Percentiles rank a stretch among this genome's conserved stretches.
These are phyloP conservation scores for Drosophila recens DNA, from an alignment of 2,888 invertebrate species.

Conservation along the genomic window DNA sequence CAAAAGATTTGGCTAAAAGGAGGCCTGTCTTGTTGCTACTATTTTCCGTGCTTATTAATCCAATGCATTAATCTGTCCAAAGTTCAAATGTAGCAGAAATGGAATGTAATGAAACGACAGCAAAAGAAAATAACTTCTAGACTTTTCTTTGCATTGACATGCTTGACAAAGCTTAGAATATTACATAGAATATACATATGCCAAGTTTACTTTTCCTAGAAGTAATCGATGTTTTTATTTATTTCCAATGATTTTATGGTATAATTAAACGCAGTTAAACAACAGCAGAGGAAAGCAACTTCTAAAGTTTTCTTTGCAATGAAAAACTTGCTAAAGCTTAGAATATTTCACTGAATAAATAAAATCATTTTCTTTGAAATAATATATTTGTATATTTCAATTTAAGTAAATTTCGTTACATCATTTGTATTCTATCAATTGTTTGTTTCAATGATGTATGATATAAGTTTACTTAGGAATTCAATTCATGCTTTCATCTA, in stretches of 20 bases:
- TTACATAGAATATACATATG: not conserved
- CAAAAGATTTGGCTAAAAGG: not conserved
- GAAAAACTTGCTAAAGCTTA: not conserved
- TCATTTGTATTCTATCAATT: not conserved
- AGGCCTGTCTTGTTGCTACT: slow-evolving; percentile 39
- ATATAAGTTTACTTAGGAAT: not conserved
- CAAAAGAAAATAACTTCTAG: not conserved
- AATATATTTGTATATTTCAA: not conserved
- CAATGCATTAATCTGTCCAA: slow-evolving; percentile 31
- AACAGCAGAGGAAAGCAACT: not conserved
- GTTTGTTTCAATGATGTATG: not conserved
- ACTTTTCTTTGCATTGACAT: not conserved
- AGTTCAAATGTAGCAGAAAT: not conserved
- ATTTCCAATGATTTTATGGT: not conserved
- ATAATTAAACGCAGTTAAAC: not conserved
- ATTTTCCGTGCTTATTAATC: slow-evolving; percentile 11
- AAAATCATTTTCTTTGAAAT: not conserved
- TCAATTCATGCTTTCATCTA: not conserved
- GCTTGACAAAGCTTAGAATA: not conserved
- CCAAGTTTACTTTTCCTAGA: not conserved
- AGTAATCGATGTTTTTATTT: not conserved
- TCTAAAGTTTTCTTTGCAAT: not conserved
- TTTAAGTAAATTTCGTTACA: not conserved
- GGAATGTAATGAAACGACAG: not conserved
- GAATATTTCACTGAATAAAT: not conserved